Conservation (phyloP, 1,140 invertebrate genomes). For the Polypedilum vanderplanki region DNA sequence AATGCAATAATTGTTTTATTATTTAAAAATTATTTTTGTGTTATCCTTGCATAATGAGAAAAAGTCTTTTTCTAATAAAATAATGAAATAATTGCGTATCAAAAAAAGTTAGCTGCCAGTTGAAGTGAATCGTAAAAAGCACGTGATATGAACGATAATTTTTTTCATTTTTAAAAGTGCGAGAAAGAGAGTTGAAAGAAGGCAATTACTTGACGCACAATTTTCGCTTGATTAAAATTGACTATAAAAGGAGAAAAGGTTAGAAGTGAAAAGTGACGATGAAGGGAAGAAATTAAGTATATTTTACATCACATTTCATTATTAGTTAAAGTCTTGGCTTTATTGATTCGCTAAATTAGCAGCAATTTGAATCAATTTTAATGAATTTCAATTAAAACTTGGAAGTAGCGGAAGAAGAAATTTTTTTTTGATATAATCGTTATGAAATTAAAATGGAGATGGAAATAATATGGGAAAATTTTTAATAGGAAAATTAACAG, state of each 20-base stretch:
- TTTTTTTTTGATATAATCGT: too few relatives aligned
- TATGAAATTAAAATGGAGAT: too few relatives aligned
- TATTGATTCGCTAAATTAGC: neutral
- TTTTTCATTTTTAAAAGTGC: neutral
- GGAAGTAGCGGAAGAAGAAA: too few relatives aligned
- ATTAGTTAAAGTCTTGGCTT: neutral
- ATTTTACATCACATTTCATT: conserved; percentile 24
- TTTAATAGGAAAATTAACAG: too few relatives aligned
- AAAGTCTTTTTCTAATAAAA: neutral
- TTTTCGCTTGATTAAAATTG: too few relatives aligned
- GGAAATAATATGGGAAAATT: too few relatives aligned
- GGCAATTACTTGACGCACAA: neutral
- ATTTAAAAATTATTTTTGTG: neutral
- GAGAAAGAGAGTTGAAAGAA: neutral
- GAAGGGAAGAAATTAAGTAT: neutral
- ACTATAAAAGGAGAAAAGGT: too few relatives aligned
- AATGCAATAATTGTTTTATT: neutral
- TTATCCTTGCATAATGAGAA: neutral
- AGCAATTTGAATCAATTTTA: conserved; percentile 6
- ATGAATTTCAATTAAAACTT: neutral
- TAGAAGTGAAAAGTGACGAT: too few relatives aligned
- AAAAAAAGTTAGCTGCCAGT: neutral
- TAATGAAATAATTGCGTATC: conserved; percentile 25
- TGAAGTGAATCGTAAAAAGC: conserved; percentile 25
- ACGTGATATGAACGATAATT: conserved; percentile 14